phyloP scores from a whole-genome alignment of 2,113 vertebrate genomes.

The Paratilapia polleni region DNA sequence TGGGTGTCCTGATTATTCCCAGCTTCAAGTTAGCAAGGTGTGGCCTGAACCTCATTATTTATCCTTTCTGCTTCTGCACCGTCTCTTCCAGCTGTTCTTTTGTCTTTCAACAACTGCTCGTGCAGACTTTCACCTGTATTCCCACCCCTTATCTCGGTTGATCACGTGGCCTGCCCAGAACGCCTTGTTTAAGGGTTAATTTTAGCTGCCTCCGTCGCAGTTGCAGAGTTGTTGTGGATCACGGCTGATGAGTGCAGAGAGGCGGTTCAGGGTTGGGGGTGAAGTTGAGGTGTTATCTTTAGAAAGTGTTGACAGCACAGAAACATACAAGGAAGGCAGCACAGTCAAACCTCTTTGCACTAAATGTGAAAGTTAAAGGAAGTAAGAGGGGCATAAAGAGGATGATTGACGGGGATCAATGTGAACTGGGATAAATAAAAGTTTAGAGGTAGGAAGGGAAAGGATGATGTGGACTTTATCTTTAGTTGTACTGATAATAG shows the following conservation, averaged over 20 bases:
- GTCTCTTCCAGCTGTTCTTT: not conserved
- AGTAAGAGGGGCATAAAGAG: not conserved
- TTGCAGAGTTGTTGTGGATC: slow-evolving; percentile 21
- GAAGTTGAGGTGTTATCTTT: slow-evolving; percentile 73
- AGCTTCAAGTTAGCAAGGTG: not conserved
- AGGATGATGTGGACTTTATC: not conserved
- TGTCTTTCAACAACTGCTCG: not conserved
- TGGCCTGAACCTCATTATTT: not conserved
- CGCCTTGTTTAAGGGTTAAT: slow-evolving; percentile 56
- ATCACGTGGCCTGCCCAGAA: slow-evolving; percentile 8
- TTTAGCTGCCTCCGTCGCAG: slow-evolving; percentile 50
- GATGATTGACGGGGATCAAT: not conserved
- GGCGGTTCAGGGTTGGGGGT: slow-evolving; percentile 20
- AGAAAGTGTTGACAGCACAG: slow-evolving; percentile 76
- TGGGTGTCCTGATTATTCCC: not conserved
- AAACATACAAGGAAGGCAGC: slow-evolving; percentile 55
- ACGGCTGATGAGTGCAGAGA: slow-evolving; percentile 34
- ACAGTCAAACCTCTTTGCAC: not conserved
- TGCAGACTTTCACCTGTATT: not conserved
- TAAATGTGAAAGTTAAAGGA: slow-evolving; percentile 13
- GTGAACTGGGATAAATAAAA: not conserved
- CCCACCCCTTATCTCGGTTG: not conserved
- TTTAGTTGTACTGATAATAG: not conserved
- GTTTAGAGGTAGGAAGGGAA: not conserved
- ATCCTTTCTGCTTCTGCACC: not conserved